These are phyloP conservation scores for Asbolus verrucosus DNA, from an alignment of 1,140 invertebrate species.

Conservation along the genomic window DNA sequence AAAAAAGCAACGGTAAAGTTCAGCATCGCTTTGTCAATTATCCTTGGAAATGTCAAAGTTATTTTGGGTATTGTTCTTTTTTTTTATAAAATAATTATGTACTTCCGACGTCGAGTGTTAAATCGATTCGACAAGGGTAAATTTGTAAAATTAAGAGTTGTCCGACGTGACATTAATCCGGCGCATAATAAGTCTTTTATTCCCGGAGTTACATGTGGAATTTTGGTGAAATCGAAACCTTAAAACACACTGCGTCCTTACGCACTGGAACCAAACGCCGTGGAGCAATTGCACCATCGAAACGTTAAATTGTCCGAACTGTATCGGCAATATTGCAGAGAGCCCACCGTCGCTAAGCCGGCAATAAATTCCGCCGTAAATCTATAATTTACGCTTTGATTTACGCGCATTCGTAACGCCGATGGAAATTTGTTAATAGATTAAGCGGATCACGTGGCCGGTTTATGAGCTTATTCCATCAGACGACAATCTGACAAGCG, in stretches of 20 bases:
- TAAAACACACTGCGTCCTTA: not conserved
- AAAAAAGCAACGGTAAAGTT: too few relatives aligned
- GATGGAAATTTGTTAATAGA: constrained; percentile 55
- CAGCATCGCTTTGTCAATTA: too few relatives aligned
- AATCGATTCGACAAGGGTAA: too few relatives aligned
- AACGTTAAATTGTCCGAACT: constrained; percentile 42
- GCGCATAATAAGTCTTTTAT: too few relatives aligned
- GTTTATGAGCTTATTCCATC: constrained; percentile 41
- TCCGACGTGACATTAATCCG: too few relatives aligned
- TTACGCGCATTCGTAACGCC: constrained; percentile 41
- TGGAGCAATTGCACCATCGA: constrained; percentile 9
- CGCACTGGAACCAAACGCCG: constrained; percentile 13
- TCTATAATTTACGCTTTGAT: constrained; percentile 56
- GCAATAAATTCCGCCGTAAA: constrained; percentile 53
- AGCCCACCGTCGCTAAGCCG: constrained; percentile 46
- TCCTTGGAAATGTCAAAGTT: too few relatives aligned
- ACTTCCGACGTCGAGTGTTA: too few relatives aligned
- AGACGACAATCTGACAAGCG: not conserved
- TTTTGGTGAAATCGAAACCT: constrained; percentile 11
- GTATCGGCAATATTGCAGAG: constrained; percentile 30
- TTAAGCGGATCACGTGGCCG: constrained; percentile 47
- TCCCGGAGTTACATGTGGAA: too few relatives aligned
- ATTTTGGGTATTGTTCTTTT: too few relatives aligned
- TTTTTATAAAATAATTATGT: too few relatives aligned
- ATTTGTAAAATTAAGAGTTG: too few relatives aligned